These are phyloP conservation scores for Pterois miles DNA, from an alignment of 2,797 vertebrate genomes.

Conservation along the genomic window DNA sequence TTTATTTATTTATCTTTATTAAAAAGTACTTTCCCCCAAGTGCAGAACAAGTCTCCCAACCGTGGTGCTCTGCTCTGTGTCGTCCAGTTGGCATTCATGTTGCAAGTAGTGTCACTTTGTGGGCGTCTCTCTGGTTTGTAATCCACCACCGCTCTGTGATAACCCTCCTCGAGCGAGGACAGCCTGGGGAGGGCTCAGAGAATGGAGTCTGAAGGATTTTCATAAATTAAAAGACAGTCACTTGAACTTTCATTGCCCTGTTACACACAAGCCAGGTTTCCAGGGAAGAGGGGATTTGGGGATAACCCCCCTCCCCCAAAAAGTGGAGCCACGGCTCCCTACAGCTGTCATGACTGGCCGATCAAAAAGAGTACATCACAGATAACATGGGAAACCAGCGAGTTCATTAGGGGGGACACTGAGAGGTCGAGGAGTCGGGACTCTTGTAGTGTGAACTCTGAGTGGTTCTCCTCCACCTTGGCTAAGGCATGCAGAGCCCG, in stretches of 20 bases:
- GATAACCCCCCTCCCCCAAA: slow-evolving; percentile 71
- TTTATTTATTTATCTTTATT: slow-evolving; percentile 88
- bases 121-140: slow-evolving; percentile 79
- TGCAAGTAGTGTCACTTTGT: slow-evolving; percentile 80
- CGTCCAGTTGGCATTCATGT: slow-evolving; percentile 81
- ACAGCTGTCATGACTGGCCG: slow-evolving; percentile 99
- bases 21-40: slow-evolving; percentile 91
- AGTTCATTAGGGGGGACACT: slow-evolving; percentile 98
- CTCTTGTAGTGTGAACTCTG: slow-evolving; percentile 99
- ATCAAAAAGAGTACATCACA: slow-evolving; percentile 99
- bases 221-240: slow-evolving; percentile 99
- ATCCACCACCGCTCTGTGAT: slow-evolving; percentile 83
- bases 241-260: slow-evolving; percentile 92
- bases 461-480: slow-evolving; percentile 99
- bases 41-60: slow-evolving; percentile 92
- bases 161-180: slow-evolving; percentile 88
- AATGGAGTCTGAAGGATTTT: slow-evolving; percentile 99
- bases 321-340: slow-evolving; percentile 90
- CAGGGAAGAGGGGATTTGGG: slow-evolving; percentile 60
- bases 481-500: slow-evolving; percentile 97
- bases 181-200: slow-evolving; percentile 85
- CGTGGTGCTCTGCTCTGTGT: slow-evolving; percentile 83
- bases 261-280: slow-evolving; percentile 88
- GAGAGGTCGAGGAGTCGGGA: slow-evolving; percentile 99
- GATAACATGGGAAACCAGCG: slow-evolving; percentile 99